These are phyloP conservation scores for Brachylomia viminalis DNA, from an alignment of 2,888 invertebrate species.

Conservation along the genomic window DNA sequence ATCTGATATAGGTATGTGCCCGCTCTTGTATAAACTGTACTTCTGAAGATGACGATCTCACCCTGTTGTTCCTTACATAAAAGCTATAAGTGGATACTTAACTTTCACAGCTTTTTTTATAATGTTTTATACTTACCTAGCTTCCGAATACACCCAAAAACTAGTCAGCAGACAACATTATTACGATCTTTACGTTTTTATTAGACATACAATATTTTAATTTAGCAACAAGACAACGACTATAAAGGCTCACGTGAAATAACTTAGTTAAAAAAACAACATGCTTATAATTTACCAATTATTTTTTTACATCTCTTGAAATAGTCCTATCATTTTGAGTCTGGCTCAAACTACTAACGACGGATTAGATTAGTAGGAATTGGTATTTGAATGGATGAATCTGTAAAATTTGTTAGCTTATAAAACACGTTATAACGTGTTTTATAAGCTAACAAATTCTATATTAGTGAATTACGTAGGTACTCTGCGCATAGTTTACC, in stretches of 20 bases:
- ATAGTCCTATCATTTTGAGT: not conserved
- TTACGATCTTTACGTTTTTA: not conserved
- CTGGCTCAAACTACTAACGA: not conserved
- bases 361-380: not conserved
- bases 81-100: not conserved
- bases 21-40: conserved; percentile 4
- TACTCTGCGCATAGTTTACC: conserved; percentile 3
- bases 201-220: conserved; percentile 12
- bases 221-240: conserved; percentile 6
- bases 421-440: not conserved
- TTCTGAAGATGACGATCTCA: not conserved
- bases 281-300: not conserved
- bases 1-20: not conserved
- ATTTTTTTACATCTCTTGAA: not conserved
- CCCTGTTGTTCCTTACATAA: not conserved
- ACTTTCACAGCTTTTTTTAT: not conserved
- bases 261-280: not conserved
- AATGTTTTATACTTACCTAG: not conserved
- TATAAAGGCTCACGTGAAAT: not conserved
- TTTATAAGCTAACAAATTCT: too few species aligned
- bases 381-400: not conserved
- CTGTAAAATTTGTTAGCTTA: not conserved
- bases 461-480: not conserved
- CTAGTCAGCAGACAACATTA: not conserved
- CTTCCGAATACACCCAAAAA: not conserved